Evolutionary conservation across 2,888 invertebrate genomes (phyloP), one percentile per base, ranked within the genome.

Genomic region (Glaucopsyche alexis): DNA sequence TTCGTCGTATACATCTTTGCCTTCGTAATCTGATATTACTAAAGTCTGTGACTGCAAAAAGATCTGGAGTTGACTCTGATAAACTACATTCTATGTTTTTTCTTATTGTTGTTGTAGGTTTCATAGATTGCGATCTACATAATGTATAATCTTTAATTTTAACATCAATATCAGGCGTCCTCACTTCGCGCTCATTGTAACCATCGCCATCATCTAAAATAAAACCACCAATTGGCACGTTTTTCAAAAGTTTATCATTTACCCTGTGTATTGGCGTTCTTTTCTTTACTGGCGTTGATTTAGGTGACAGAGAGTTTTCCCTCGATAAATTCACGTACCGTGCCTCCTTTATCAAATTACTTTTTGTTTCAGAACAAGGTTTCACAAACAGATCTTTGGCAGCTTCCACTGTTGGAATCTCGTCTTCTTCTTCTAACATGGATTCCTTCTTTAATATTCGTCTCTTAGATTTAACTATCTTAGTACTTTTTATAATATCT

Each of bases 401-500:
- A 4, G 84, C 79, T 29, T 89, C 85, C 19, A 87, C 74, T 13
- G 86, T 80, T 50, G 88, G 85, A 38, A 86, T 81, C 76, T 88
- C 86, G 76, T 88, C 87, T 76, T 85, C 84, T 4, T 78, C 75
- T 74, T 81, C 79, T 42, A 79, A 66, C 52, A 81, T 80, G 19
- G 79, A 74, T 67, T 81, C 77, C 72, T 86, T 84, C 11, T 87
- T 87, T n/a, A 91, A 73, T 74, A 89, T 87, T 75, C 87, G 84
- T 81, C 87, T 80, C 80, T 84, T 89, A 49, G 87, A 87, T 84
- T 93, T 93, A 0, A 91, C 87, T 72, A 92, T 91, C 80, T 92
- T 91, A 1, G 94, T 94, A 76, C 93, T 94, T 77, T 95, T 94
- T 76, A 95, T 90, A 73, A 95, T 94, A 75, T 94, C 95, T 80